Base-by-base conservation (phyloP, 2,113 vertebrate genomes). In the Malurus elegans region DNA sequence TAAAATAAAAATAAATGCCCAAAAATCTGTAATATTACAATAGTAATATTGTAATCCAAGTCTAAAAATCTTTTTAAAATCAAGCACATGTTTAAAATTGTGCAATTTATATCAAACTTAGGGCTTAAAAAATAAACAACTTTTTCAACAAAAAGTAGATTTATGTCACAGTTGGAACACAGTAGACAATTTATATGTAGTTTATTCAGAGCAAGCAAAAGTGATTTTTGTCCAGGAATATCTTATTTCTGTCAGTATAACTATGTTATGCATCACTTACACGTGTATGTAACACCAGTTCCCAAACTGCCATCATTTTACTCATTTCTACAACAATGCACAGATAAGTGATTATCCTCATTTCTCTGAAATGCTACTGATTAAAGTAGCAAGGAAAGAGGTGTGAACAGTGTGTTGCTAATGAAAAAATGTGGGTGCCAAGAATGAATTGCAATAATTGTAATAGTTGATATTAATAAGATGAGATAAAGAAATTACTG, bases 391-490 rank as follows among this genome's bases (percentile, higher is more conserved):
- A 86, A 79, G 58, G 56, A 65, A 92, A 75, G 25, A 86, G 8
- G 3, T 93, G 71, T 57, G 62, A 92, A 90, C 45, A 24, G 58
- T 54, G 42, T 70, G 85, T 54, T 86, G 66, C 71, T 83, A 79
- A 80, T 61, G n/a, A 91, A 94, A 93, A 91, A 90, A 65, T 50
- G 38, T 86, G 72, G 32, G 32, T 92, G 71, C 72, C 64, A 76
- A 50, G 34, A 88, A 86, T 53, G 20, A 93, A 88, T 26, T 75
- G 51, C 47, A 88, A 23, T 79, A 76, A 88, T 86, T 91, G 76
- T 57, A 79, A 72, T 69, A 84, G 79, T 82, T 73, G 2, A 53
- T 76, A 79, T 79, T 82, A 86, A 65, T 66, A 45, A 79, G 45
- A 85, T 48, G 48, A 95, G 58, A 60, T 40, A 79, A 90, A 85